A percentile compares a stretch with the other conserved stretches of the same genome.
Evolutionary conservation across 2,888 invertebrate species (phyloP).

Genomic region (Malthinus flaveolus): DNA sequence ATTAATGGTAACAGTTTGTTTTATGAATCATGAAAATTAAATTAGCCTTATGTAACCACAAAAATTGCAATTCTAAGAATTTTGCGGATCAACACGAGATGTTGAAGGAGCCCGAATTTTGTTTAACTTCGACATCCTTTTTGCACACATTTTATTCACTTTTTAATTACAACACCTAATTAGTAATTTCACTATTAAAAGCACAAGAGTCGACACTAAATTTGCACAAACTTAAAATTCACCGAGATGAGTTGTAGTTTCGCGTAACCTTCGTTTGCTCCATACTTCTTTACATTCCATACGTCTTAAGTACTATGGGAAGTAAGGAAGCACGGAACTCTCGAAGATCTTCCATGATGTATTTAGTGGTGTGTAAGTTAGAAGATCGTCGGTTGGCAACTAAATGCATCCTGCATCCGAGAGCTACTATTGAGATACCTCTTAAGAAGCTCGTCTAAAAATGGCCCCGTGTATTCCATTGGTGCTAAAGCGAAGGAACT

Average conservation of each 20-base stretch:
- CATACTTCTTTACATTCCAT: slow-evolving; percentile 99
- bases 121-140: too few species aligned
- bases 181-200: too few species aligned
- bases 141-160: not conserved
- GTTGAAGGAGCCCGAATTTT: too few species aligned
- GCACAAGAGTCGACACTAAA: too few species aligned
- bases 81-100: too few species aligned
- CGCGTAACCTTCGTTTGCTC: slow-evolving; percentile 60
- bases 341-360: slow-evolving; percentile 53
- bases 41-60: too few species aligned
- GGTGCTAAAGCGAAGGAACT: slow-evolving; percentile 44
- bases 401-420: slow-evolving; percentile 46
- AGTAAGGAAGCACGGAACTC: slow-evolving; percentile 95
- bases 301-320: slow-evolving; percentile 85
- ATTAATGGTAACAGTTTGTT: too few species aligned
- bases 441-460: slow-evolving; percentile 54
- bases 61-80: too few species aligned
- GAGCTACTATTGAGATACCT: slow-evolving; percentile 45
- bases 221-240: not conserved
- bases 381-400: slow-evolving; percentile 54
- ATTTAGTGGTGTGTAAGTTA: slow-evolving; percentile 54
- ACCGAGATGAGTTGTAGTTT: slow-evolving; percentile 17
- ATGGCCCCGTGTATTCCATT: slow-evolving; percentile 54
- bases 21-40: too few species aligned
- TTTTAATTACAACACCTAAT: too few species aligned